phyloP scores from a whole-genome alignment of 2,888 invertebrate genomes.

The Drosophila meridionalis region DNA sequence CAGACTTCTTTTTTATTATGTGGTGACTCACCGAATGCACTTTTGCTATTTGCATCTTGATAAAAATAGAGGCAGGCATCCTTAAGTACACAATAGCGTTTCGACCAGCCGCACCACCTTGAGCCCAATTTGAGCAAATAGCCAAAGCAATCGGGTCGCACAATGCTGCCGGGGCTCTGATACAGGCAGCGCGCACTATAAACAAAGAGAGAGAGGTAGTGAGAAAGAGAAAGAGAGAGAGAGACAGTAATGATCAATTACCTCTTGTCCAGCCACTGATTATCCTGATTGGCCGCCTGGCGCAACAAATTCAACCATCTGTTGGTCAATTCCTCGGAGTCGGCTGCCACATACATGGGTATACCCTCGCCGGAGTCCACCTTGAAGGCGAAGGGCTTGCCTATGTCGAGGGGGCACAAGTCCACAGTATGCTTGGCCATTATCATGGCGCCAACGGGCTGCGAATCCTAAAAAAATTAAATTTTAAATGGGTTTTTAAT shows the following conservation, averaged over 20 bases:
- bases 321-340: slow-evolving; percentile 89
- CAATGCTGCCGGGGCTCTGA: slow-evolving; percentile 91
- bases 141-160: slow-evolving; percentile 96
- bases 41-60: slow-evolving; percentile 93
- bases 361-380: slow-evolving; percentile 90
- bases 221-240: slow-evolving; percentile 15
- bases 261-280: slow-evolving; percentile 88
- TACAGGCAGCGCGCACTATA: slow-evolving; percentile 91
- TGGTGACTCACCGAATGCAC: slow-evolving; percentile 90
- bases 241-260: slow-evolving; percentile 39
- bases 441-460: slow-evolving; percentile 95
- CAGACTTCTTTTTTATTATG: slow-evolving; percentile 12
- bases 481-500: not conserved
- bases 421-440: slow-evolving; percentile 92
- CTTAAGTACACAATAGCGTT: slow-evolving; percentile 96
- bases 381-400: slow-evolving; percentile 89
- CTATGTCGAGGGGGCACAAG: slow-evolving; percentile 84
- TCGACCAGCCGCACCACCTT: slow-evolving; percentile 95
- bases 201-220: slow-evolving; percentile 21
- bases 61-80: slow-evolving; percentile 98
- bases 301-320: slow-evolving; percentile 92
- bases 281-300: slow-evolving; percentile 91
- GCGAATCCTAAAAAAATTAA: slow-evolving; percentile 88
- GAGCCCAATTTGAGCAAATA: slow-evolving; percentile 94
- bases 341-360: slow-evolving; percentile 92